phyloP scores from a whole-genome alignment of 2,113 vertebrate species.

The Plecturocebus donacophilus region DNA sequence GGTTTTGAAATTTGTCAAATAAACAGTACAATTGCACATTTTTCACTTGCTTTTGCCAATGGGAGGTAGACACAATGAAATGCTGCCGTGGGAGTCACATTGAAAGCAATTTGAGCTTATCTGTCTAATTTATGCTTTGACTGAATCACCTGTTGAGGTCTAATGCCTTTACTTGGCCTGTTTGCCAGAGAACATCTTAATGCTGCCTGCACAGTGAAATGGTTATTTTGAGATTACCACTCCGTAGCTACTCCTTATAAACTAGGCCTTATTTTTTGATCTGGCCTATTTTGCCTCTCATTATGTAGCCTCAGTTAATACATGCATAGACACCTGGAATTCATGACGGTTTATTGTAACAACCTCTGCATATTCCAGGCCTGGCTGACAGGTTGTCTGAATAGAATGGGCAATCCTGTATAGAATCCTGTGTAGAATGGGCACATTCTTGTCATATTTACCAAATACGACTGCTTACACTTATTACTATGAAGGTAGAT shows the following conservation, averaged over 20 bases:
- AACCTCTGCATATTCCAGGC: neutral
- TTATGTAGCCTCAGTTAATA: neutral
- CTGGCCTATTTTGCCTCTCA: neutral
- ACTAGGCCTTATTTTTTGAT: neutral
- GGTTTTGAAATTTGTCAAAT: neutral
- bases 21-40: neutral
- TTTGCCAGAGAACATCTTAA: neutral
- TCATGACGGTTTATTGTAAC: neutral
- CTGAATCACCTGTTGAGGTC: conserved; percentile 65
- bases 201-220: neutral
- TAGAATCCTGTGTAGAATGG: neutral
- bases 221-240: neutral
- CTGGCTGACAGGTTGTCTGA: neutral
- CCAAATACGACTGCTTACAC: neutral
- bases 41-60: conserved; percentile 10
- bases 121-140: conserved; percentile 57
- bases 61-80: neutral
- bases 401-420: no score
- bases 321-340: neutral
- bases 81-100: neutral
- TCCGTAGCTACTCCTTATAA: neutral
- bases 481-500: neutral
- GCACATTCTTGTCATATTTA: neutral
- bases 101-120: neutral
- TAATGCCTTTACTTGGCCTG: neutral